Conservation (phyloP, 2,113 vertebrate genomes). For the Rhombomys opimus region DNA sequence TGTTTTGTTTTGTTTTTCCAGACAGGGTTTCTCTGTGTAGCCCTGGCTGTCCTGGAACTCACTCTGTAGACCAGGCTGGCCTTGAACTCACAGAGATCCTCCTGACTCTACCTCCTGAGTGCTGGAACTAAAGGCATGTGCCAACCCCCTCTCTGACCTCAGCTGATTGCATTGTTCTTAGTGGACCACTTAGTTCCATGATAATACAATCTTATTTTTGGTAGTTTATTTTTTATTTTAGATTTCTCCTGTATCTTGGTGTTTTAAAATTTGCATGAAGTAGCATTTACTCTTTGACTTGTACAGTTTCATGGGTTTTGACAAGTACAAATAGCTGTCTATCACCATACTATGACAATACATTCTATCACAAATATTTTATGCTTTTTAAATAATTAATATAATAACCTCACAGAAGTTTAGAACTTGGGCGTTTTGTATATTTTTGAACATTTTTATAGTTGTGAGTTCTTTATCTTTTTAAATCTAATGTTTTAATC, state of each 20-base stretch:
- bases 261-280: background rate
- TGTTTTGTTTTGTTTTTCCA: background rate
- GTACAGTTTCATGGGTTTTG: background rate
- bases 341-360: background rate
- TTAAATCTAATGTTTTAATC: constrained; percentile 50
- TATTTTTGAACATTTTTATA: constrained; percentile 38
- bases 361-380: background rate
- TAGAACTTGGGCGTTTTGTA: constrained; percentile 8
- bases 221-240: constrained; percentile 20
- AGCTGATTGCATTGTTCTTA: background rate
- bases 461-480: constrained; percentile 28
- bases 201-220: constrained; percentile 25
- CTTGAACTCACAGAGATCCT: no score
- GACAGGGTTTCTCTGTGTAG: no score
- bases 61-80: no score
- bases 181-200: background rate
- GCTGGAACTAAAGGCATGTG: no score
- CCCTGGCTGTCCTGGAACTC: no score
- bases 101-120: no score
- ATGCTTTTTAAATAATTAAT: background rate
- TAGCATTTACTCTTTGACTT: background rate
- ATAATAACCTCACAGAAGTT: constrained; percentile 11
- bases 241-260: background rate
- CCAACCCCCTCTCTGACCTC: no score
- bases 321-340: constrained; percentile 30